Conservation (phyloP, 2,113 vertebrate genomes). For the Litocranius walleri region DNA sequence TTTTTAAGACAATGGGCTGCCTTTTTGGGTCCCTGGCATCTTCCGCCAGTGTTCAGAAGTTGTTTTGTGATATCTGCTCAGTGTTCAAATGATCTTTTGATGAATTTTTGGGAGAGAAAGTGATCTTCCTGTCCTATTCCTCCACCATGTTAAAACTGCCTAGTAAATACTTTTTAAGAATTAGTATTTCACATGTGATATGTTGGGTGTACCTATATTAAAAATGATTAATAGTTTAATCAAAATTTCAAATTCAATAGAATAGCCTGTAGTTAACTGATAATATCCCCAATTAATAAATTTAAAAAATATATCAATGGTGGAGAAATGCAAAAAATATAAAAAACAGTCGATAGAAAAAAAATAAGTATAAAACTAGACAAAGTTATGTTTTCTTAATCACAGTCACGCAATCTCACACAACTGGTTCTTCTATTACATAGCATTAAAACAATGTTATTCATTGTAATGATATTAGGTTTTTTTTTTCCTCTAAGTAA, state of each 20-base stretch:
- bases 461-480: not conserved
- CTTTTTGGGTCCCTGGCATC: not conserved
- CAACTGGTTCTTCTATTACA: not conserved
- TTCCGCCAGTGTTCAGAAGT: not conserved
- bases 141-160: not conserved
- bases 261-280: not conserved
- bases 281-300: not conserved
- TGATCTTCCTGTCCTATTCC: not conserved
- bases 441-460: not conserved
- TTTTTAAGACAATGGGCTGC: not conserved
- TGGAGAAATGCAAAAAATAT: not conserved
- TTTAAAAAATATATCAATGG: not conserved
- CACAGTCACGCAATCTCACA: not conserved
- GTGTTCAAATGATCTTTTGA: rapidly evolving
- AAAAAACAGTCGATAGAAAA: not conserved
- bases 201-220: not conserved
- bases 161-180: not conserved
- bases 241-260: not conserved
- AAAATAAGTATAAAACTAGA: not conserved
- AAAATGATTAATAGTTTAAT: not conserved
- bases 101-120: not conserved
- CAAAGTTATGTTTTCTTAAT: not conserved
- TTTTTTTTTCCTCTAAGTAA: not conserved
- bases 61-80: not conserved
- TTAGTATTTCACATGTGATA: not conserved